These are phyloP conservation scores for Sycophaga agraensis DNA, from an alignment of 1,140 invertebrate genomes.

Conservation along the genomic window DNA sequence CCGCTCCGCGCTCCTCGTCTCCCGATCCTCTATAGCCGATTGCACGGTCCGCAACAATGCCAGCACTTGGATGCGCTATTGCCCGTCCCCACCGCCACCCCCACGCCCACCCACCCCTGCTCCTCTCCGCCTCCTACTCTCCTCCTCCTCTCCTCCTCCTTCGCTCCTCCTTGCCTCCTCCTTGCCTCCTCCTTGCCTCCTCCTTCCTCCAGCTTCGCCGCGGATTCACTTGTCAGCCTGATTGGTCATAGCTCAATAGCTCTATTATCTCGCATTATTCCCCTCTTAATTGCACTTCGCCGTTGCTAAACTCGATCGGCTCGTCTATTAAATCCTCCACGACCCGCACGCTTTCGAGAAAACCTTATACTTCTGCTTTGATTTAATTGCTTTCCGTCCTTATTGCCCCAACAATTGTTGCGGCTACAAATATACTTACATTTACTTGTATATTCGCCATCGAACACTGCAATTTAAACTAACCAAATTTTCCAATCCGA, in stretches of 20 bases:
- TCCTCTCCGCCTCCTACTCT: background rate
- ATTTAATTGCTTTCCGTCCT: background rate
- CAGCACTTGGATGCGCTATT: too few species aligned
- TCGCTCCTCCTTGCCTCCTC: background rate
- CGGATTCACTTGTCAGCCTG: conserved; percentile 23
- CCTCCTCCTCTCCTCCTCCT: background rate
- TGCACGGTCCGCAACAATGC: background rate
- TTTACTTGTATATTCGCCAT: too few species aligned
- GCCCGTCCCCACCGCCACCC: background rate
- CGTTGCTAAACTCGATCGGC: conserved; percentile 10
- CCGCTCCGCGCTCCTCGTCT: background rate
- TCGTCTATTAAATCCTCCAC: conserved; percentile 7
- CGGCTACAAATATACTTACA: too few species aligned
- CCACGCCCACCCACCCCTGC: background rate
- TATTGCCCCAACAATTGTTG: too few species aligned
- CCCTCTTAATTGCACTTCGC: conserved; percentile 5
- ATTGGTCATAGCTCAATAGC: conserved; percentile 27
- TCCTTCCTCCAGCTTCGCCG: background rate
- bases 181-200: background rate
- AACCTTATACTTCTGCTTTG: conserved; percentile 13
- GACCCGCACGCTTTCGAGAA: background rate
- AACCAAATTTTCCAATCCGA: too few species aligned
- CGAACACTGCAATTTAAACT: too few species aligned
- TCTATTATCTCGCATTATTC: conserved; percentile 16
- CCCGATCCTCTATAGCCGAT: background rate